These are phyloP conservation scores for Ochotona curzoniae DNA, from an alignment of 2,113 vertebrate genomes.

Conservation along the genomic window DNA sequence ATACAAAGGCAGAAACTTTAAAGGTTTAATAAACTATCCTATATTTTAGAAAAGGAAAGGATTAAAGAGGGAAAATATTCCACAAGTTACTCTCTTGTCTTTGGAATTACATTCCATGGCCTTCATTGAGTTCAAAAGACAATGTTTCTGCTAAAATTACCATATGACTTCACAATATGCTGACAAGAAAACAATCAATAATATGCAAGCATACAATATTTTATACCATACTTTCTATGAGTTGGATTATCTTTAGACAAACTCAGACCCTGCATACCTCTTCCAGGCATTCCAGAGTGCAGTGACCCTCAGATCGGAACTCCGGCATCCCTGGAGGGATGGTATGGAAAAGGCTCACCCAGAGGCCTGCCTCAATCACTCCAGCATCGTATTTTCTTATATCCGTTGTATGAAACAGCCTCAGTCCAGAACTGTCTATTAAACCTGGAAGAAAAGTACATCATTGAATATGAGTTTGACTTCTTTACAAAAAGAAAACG, in stretches of 20 bases:
- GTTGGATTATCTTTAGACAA: neutral
- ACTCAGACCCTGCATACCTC: slow-evolving; percentile 85
- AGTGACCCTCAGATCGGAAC: slow-evolving; percentile 92
- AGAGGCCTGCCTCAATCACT: slow-evolving; percentile 93
- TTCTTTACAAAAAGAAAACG: neutral
- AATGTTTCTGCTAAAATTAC: neutral
- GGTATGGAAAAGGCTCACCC: slow-evolving; percentile 94
- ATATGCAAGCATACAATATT: neutral
- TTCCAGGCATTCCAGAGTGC: slow-evolving; percentile 91
- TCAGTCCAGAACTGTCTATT: slow-evolving; percentile 92
- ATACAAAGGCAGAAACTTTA: neutral
- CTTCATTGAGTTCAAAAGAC: neutral
- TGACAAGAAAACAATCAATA: neutral
- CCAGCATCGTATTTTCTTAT: slow-evolving; percentile 91
- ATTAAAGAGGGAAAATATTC: neutral
- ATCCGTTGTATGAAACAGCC: slow-evolving; percentile 88
- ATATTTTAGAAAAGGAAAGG: neutral
- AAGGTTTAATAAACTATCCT: neutral
- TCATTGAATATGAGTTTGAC: slow-evolving; percentile 36
- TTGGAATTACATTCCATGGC: neutral
- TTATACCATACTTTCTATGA: neutral
- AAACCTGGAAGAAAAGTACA: slow-evolving; percentile 86
- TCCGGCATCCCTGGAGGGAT: slow-evolving; percentile 92
- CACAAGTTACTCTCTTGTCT: neutral
- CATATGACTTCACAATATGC: neutral